Base-by-base conservation (phyloP, 92 coral and sea anemone species). In the Hydrozoanthus gracilis region DNA sequence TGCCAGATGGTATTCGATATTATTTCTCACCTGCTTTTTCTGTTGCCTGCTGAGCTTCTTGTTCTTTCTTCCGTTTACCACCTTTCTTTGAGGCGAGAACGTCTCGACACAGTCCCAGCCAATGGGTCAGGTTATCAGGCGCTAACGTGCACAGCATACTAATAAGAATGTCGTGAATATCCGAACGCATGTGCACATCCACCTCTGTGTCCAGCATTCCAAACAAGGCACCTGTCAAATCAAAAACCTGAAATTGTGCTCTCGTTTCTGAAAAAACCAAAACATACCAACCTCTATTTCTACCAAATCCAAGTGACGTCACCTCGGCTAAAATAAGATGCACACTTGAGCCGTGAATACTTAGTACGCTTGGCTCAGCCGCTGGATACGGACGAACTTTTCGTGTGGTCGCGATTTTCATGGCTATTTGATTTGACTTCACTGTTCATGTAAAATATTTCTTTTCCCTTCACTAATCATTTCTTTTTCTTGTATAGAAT, bases 91-190 rank as follows among this genome's bases (percentile, higher is more conserved):
- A 96, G 47, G 99, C 93, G 49, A 97, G 92, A 10, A 97, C 99
- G 78, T 92, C 98, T 44, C 96, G 90, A 54, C 97, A 95, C 88
- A 97, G 85, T 0, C 97, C 98, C 20, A 97, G 91, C 99, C 99
- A 97, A 89, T 95, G 99, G 16, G 99, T 95, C 75, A 97, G 91
- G 56, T 93, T 91, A 72, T 85, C 84, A 72, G 98, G 95, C 51
- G 99, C 98, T 46, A 97, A 84, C 15, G 99, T 92, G 89, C 93
- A 96, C 44, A 97, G 89, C 98, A 97, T 97, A 80, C 99, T 97
- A 91, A 92, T 95, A 82, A 97, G 91, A 69, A 97, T 93, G 87
- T 91, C 98, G 54, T 93, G 96, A 77, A 97, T 97, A 88, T 97
- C 95, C 2, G 98, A 95, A 80, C 98, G 95, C 92, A 97, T 82